Conservation (phyloP, 2,113 vertebrate genomes). For the Phyllostomus discolor region DNA sequence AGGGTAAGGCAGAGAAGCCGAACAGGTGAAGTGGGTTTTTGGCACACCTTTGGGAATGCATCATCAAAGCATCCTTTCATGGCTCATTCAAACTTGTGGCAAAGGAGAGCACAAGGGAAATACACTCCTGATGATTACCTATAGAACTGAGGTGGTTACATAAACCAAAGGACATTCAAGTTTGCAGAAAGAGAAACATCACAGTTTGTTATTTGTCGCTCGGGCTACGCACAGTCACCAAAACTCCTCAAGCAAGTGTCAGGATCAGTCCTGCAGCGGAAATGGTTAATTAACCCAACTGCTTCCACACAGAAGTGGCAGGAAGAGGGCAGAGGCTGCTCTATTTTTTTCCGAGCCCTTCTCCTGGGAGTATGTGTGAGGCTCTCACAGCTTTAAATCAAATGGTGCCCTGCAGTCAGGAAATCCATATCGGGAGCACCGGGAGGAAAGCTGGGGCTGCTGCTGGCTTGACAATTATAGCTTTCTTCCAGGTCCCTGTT, state of each 20-base stretch:
- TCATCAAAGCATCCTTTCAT: slow-evolving; percentile 32
- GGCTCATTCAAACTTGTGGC: slow-evolving; percentile 19
- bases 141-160: not conserved
- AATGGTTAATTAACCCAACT: slow-evolving; percentile 28
- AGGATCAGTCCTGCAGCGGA: not conserved
- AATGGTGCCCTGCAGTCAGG: slow-evolving; percentile 14
- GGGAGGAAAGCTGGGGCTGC: not conserved
- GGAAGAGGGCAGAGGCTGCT: not conserved
- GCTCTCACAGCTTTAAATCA: slow-evolving; percentile 38
- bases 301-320: not conserved
- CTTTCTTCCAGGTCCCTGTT: slow-evolving; percentile 26
- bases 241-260: not conserved
- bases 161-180: not conserved
- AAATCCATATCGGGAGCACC: slow-evolving; percentile 1
- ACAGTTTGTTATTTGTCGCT: slow-evolving; percentile 17
- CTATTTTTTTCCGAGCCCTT: not conserved
- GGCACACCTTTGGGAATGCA: slow-evolving; percentile 36
- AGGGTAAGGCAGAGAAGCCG: not conserved
- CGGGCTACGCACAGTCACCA: slow-evolving; percentile 4
- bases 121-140: not conserved
- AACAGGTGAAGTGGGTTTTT: not conserved
- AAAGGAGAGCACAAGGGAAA: not conserved
- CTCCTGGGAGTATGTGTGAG: not conserved
- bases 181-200: not conserved
- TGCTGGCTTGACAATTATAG: not conserved